Base-by-base conservation (phyloP, 35 echinoderm and acorn worm genomes). In the Strongylocentrotus purpuratus region DNA sequence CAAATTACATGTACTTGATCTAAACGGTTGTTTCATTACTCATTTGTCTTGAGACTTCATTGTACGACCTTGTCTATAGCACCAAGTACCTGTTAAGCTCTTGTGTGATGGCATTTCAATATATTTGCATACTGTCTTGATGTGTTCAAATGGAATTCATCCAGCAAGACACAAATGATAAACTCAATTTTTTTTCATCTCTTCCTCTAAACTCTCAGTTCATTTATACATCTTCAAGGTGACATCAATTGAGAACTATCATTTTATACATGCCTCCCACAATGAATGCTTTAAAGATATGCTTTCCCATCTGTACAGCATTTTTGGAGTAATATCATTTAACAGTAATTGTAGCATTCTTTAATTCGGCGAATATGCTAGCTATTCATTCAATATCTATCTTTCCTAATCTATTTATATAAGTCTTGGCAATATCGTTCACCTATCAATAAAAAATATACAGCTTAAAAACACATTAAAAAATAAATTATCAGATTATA, bases 401-500 rank as follows among this genome's bases (percentile, higher is more conserved):
- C 5, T n/a, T 28, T 28, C 65, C 65, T 7, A 31, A 78, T 18
- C 35, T 41, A 41, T 41, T 41, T 41, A 0, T 41, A 41, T 41
- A 28, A 7, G 28, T 78, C 65, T 18, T 78, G 65, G 65, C 65
- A 22, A 78, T n/a, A 78, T 78, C 65, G 25, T 78, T 15, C 50
- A 55, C 65, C 20, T 22, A 78, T 22, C 65, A 78, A 78, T 78
- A 78, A n/a, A 78, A 78, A 78, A 78, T 78, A 78, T 78, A 78
- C 65, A 78, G 65, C 65, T n/a, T 78, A 78, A 78, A 59, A 78
- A 78, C 65, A 78, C 6, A 78, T 78, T 78, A n/a, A 78, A 78
- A 78, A 78, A 78, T 78, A 78, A 78, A 89, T 89, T 46, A 89
- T 89, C 87, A 89, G 33, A 89, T 89, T 46, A 89, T 35, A 32